Percentiles rank a stretch among this genome's conserved stretches.
phyloP scores from a whole-genome alignment of 2,113 vertebrate species.

The Ctenomys sociabilis region DNA sequence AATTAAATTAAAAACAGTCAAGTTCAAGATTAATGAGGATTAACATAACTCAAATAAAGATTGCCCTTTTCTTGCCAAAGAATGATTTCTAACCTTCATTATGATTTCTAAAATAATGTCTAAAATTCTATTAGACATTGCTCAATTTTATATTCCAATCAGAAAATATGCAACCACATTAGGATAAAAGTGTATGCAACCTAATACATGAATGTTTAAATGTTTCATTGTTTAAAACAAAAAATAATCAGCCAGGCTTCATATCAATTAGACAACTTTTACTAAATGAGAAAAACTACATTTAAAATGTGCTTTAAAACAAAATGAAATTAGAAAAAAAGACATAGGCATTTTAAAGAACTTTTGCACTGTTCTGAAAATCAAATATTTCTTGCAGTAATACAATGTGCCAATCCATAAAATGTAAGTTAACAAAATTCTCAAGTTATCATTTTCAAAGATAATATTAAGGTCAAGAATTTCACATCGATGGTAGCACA shows the following conservation, averaged over 20 bases:
- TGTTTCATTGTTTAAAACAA: slow-evolving; percentile 52
- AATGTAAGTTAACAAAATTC: slow-evolving; percentile 85
- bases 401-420: slow-evolving; percentile 86
- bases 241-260: slow-evolving; percentile 87
- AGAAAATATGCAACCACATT: slow-evolving; percentile 43
- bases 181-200: slow-evolving; percentile 59
- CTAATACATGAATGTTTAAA: slow-evolving; percentile 46
- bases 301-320: slow-evolving; percentile 90
- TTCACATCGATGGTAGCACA: slow-evolving; percentile 86
- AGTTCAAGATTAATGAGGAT: slow-evolving; percentile 37
- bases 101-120: background rate
- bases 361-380: slow-evolving; percentile 87
- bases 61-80: background rate
- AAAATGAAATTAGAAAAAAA: slow-evolving; percentile 89
- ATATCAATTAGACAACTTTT: slow-evolving; percentile 91
- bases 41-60: slow-evolving; percentile 6
- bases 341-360: slow-evolving; percentile 86
- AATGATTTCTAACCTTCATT: slow-evolving; percentile 38
- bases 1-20: no score
- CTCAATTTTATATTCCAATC: slow-evolving; percentile 20
- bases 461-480: slow-evolving; percentile 87
- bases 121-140: slow-evolving; percentile 48
- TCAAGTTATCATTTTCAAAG: slow-evolving; percentile 87
- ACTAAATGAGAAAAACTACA: slow-evolving; percentile 91
- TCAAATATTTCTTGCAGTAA: slow-evolving; percentile 85